phyloP scores from a whole-genome alignment of 2,888 invertebrate species.

The Neoitamus cyanurus region DNA sequence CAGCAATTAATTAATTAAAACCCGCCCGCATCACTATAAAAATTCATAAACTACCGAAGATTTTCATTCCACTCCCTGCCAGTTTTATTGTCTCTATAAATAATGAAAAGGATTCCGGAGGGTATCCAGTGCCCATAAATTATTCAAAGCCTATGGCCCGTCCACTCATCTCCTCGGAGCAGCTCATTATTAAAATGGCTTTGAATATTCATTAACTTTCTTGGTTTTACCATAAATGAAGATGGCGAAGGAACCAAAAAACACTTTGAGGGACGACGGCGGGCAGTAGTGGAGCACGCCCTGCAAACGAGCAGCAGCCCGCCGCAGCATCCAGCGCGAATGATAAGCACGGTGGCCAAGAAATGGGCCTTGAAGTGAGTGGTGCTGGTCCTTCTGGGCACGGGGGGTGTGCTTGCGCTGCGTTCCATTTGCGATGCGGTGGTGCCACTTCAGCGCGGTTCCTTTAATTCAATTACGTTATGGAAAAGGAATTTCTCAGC shows the following conservation, averaged over 20 bases:
- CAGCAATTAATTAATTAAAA: slow-evolving; percentile 30
- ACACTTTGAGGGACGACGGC: slow-evolving; percentile 2
- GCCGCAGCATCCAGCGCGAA: neutral
- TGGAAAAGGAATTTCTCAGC: slow-evolving; percentile 4
- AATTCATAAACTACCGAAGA: slow-evolving; percentile 41
- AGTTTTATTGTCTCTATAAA: slow-evolving; percentile 40
- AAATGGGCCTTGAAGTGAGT: slow-evolving; percentile 20
- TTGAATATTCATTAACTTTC: slow-evolving; percentile 48
- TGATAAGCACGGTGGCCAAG: slow-evolving; percentile 3
- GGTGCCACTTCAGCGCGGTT: neutral
- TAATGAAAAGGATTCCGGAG: slow-evolving; percentile 36
- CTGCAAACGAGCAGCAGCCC: neutral
- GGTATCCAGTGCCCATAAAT: slow-evolving; percentile 29
- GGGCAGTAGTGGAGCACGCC: neutral
- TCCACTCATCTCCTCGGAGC: slow-evolving; percentile 33
- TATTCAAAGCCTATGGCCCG: slow-evolving; percentile 37
- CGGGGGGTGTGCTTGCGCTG: neutral
- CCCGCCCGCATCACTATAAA: slow-evolving; percentile 8
- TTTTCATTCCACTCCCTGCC: slow-evolving; percentile 6
- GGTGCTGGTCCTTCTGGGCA: neutral
- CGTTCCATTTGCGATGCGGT: slow-evolving; percentile 7
- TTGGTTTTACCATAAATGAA: slow-evolving; percentile 45
- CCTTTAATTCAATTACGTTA: slow-evolving; percentile 41
- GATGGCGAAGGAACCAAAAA: slow-evolving; percentile 27
- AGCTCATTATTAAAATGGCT: slow-evolving; percentile 48